Evolutionary conservation across 2,113 vertebrate species (phyloP).

Genomic region (Melanotaenia duboulayi): DNA sequence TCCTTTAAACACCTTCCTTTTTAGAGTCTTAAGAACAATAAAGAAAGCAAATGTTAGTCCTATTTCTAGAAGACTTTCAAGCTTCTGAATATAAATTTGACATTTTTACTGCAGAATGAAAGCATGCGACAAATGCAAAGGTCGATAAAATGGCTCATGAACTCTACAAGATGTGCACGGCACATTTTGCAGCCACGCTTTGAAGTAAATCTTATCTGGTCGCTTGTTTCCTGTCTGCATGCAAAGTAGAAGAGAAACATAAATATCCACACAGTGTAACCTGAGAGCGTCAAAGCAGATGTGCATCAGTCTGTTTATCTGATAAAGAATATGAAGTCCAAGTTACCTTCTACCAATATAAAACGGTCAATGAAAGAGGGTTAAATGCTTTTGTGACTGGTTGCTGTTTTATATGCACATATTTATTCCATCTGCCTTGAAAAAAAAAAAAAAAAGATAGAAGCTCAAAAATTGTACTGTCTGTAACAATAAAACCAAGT

Average conservation of each 20-base stretch:
- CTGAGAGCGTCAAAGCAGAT: not conserved
- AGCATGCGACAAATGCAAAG: not conserved
- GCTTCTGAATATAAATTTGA: not conserved
- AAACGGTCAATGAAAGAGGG: not conserved
- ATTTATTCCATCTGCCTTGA: no score
- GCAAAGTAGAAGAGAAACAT: not conserved
- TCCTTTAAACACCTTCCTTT: no score
- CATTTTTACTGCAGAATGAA: not conserved
- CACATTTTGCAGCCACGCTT: not conserved
- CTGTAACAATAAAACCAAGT: no score
- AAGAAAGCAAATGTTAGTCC: no score
- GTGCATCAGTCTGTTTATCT: no score
- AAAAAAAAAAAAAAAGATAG: no score
- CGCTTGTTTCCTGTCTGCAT: not conserved
- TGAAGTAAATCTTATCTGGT: not conserved
- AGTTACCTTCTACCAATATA: not conserved
- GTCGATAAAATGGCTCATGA: not conserved
- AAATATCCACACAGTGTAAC: not conserved
- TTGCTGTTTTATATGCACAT: not conserved
- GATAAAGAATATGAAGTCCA: not conserved
- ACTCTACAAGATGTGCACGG: not conserved
- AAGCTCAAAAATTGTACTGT: no score
- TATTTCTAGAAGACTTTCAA: not conserved
- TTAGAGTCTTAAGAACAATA: no score
- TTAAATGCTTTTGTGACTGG: not conserved